Conservation (phyloP, 2,888 invertebrate species). For the Microctonus aethiopoides region DNA sequence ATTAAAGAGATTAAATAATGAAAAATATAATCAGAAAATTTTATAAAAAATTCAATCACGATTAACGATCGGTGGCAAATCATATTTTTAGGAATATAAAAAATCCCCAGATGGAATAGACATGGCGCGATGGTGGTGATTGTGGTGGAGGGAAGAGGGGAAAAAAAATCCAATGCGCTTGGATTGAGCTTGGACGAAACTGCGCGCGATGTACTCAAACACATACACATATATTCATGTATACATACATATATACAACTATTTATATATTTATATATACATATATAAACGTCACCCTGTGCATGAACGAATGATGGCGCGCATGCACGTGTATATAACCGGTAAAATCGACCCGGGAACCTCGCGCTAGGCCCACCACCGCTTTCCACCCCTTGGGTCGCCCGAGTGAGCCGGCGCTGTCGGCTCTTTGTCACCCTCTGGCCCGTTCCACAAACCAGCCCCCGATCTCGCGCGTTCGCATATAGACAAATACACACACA, state of each 20-base stretch:
- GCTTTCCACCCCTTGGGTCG: slow-evolving; percentile 35
- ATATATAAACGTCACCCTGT: not conserved
- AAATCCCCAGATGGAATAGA: not conserved
- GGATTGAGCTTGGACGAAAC: not conserved
- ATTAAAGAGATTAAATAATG: too few species aligned
- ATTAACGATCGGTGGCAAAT: not conserved
- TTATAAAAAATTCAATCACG: not conserved
- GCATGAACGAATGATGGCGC: slow-evolving; percentile 35
- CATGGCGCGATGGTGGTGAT: not conserved
- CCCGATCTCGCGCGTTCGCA: slow-evolving; percentile 23
- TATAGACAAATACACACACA: slow-evolving; percentile 34
- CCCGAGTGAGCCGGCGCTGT: slow-evolving; percentile 36
- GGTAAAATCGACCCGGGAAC: slow-evolving; percentile 50
- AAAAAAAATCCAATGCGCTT: not conserved
- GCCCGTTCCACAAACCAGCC: slow-evolving; percentile 25
- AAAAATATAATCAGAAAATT: too few species aligned
- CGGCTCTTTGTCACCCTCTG: slow-evolving; percentile 43
- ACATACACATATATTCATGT: slow-evolving; percentile 18
- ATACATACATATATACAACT: slow-evolving; percentile 12
- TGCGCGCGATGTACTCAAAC: slow-evolving; percentile 6
- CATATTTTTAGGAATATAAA: too few species aligned
- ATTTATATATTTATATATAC: too few species aligned
- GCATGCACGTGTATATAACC: slow-evolving; percentile 42
- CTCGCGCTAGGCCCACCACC: slow-evolving; percentile 38
- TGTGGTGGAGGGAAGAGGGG: not conserved